Evolutionary conservation across 2,797 vertebrate species (phyloP).

Genomic region (Epinephelus awoara): DNA sequence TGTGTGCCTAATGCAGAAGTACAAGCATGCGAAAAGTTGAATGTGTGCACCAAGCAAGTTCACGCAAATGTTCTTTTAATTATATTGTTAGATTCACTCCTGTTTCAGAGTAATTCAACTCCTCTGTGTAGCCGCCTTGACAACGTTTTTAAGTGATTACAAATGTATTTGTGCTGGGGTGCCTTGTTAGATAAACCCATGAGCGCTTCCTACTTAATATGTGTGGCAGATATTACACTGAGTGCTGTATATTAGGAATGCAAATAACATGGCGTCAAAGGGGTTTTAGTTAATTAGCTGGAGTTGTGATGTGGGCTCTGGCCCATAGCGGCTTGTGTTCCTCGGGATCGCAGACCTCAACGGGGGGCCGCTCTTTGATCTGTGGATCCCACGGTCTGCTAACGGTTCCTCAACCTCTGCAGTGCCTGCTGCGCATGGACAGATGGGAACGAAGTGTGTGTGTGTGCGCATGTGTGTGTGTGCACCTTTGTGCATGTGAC

Average conservation of each 20-base stretch:
- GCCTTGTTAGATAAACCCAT: constrained; percentile 80
- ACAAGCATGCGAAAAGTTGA: background rate
- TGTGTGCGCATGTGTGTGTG: constrained; percentile 34
- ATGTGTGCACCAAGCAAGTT: background rate
- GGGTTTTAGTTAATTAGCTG: constrained; percentile 79
- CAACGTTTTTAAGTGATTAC: constrained; percentile 69
- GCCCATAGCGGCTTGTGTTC: constrained; percentile 71
- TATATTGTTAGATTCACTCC: constrained; percentile 19
- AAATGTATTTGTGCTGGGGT: constrained; percentile 74
- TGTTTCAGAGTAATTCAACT: constrained; percentile 40
- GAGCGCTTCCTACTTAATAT: constrained; percentile 70
- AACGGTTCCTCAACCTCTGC: constrained; percentile 58
- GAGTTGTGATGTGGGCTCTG: constrained; percentile 66
- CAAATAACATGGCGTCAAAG: constrained; percentile 73
- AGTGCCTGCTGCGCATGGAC: constrained; percentile 42
- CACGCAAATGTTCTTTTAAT: constrained; percentile 33
- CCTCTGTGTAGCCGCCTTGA: constrained; percentile 32
- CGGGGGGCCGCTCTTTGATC: constrained; percentile 76
- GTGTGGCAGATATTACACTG: constrained; percentile 70
- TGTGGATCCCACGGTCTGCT: constrained; percentile 73
- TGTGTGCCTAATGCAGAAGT: background rate
- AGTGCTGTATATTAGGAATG: constrained; percentile 74
- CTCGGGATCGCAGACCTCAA: constrained; percentile 54
- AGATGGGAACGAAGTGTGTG: constrained; percentile 52
- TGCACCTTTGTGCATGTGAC: constrained; percentile 33